These are phyloP conservation scores for Eubasilissa splendida DNA, from an alignment of 2,888 invertebrate genomes.

Conservation along the genomic window DNA sequence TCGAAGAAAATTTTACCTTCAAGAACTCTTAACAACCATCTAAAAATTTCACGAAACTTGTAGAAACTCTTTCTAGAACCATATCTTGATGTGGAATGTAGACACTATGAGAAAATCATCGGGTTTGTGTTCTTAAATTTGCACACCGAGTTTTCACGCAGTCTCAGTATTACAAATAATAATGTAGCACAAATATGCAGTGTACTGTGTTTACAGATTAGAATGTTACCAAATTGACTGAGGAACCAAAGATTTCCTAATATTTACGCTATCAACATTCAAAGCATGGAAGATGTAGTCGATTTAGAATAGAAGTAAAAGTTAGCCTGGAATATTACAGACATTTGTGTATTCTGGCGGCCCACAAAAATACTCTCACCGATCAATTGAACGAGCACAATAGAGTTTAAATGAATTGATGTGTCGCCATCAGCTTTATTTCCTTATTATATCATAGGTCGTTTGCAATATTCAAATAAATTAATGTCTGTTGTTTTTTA, in stretches of 20 bases:
- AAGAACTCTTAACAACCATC: too few relatives aligned
- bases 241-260: constrained; percentile 17
- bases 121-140: too few relatives aligned
- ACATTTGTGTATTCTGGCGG: constrained; percentile 26
- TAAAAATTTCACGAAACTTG: too few relatives aligned
- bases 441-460: neutral
- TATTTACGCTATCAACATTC: constrained; percentile 30
- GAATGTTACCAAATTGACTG: constrained; percentile 18
- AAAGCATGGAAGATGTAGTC: constrained; percentile 24
- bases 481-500: too few relatives aligned
- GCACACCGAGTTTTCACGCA: too few relatives aligned
- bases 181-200: too few relatives aligned
- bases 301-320: constrained; percentile 18
- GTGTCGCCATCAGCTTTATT: constrained; percentile 19
- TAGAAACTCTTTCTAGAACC: too few relatives aligned
- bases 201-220: constrained; percentile 8
- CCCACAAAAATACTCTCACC: constrained; percentile 32
- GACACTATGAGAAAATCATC: too few relatives aligned
- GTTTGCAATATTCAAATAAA: too few relatives aligned
- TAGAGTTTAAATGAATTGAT: constrained; percentile 24
- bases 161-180: too few relatives aligned
- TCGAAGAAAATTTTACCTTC: too few relatives aligned
- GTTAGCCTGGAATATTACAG: constrained; percentile 6
- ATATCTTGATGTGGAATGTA: too few relatives aligned
- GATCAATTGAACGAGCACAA: constrained; percentile 26